Percentiles rank a stretch among this genome's conserved stretches.
Conservation (phyloP, 2,797 vertebrate genomes). For the Telmatherina bonti region DNA sequence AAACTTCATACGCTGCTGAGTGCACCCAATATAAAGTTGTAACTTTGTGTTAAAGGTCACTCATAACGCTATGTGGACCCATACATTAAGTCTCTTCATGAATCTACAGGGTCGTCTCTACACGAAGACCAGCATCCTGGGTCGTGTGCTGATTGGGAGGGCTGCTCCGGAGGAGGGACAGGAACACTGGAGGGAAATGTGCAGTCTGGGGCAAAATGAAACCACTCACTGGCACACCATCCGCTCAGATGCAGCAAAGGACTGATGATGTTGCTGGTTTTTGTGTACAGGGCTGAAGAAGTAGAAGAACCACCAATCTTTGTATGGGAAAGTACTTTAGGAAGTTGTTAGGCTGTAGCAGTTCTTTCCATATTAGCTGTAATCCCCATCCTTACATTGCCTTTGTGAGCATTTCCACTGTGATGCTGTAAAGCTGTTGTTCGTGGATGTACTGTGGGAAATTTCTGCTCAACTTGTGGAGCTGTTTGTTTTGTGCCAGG, state of each 20-base stretch:
- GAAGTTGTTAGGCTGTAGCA: neutral
- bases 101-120: conserved; percentile 81
- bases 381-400: conserved; percentile 20
- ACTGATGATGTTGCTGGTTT: conserved; percentile 4
- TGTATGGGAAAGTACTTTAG: neutral
- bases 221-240: conserved; percentile 83
- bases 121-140: conserved; percentile 80
- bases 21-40: neutral
- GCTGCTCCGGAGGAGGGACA: conserved; percentile 64
- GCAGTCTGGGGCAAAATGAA: conserved; percentile 80
- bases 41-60: neutral
- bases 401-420: conserved; percentile 40
- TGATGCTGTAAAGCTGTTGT: conserved; percentile 29
- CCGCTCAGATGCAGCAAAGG: conserved; percentile 60
- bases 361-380: conserved; percentile 14
- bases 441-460: conserved; percentile 30
- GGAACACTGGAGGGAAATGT: conserved; percentile 87
- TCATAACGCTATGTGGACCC: neutral
- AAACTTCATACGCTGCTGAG: neutral
- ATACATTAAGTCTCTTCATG: neutral
- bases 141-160: conserved; percentile 79
- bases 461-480: conserved; percentile 27
- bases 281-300: neutral
- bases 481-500: conserved; percentile 33
- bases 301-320: neutral